Conservation (phyloP, 2,113 vertebrate genomes). For the Morone chrysops region DNA sequence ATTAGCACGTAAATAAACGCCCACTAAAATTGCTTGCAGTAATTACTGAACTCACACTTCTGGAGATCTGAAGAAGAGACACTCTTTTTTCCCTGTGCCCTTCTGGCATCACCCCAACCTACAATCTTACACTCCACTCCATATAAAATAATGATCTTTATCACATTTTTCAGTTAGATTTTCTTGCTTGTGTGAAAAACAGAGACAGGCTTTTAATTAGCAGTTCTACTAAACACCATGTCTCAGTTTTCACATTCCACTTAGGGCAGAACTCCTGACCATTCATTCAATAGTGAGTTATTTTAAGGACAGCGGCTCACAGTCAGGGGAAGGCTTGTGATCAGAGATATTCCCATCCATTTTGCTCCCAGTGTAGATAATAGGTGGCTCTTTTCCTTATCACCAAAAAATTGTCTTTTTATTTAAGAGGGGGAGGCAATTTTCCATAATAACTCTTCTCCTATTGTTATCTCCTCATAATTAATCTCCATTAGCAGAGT, state of each 20-base stretch:
- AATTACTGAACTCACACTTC: slow-evolving; percentile 8
- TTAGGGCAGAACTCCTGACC: slow-evolving; percentile 34
- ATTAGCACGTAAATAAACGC: neutral
- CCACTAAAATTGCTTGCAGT: neutral
- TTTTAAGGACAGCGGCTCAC: slow-evolving; percentile 41
- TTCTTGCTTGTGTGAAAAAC: slow-evolving; percentile 22
- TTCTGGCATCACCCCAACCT: neutral
- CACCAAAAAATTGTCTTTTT: slow-evolving; percentile 34
- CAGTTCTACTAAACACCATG: slow-evolving; percentile 15
- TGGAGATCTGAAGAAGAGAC: neutral
- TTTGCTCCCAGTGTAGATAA: slow-evolving; percentile 39
- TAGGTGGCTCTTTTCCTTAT: slow-evolving; percentile 35
- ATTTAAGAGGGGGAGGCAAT: slow-evolving; percentile 29
- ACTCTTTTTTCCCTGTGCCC: neutral
- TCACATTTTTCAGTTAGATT: slow-evolving; percentile 36
- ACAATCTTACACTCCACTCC: slow-evolving; percentile 1
- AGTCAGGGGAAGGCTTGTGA: slow-evolving; percentile 7
- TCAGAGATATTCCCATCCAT: slow-evolving; percentile 32
- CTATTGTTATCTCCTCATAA: slow-evolving; percentile 51
- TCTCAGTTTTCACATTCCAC: slow-evolving; percentile 27
- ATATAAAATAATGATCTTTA: slow-evolving; percentile 44
- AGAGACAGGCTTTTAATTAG: slow-evolving; percentile 66
- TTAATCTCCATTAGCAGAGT: slow-evolving; percentile 56
- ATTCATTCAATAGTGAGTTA: slow-evolving; percentile 14
- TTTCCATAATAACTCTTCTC: slow-evolving; percentile 36